Evolutionary conservation across 1,140 invertebrate genomes (phyloP), one percentile per base, ranked within the genome.

Genomic region (Brachionus calyciflorus): DNA sequence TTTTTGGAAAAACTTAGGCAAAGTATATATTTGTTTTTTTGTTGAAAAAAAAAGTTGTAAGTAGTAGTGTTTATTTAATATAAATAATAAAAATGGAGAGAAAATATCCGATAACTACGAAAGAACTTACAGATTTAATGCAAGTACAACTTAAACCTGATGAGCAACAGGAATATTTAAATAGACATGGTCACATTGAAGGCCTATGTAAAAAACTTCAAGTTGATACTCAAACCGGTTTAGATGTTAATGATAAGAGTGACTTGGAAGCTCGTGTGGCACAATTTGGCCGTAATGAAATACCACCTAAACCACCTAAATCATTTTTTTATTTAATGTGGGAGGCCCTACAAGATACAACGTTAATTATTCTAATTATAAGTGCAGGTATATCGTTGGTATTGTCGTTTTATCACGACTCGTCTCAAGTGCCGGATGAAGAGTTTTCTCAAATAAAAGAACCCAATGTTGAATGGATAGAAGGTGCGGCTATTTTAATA

Each of bases 301-400:
- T 99, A 88, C 96, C 96, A 84, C 95, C 96, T 79, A 98, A 98
- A 88, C 94, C 95, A 82, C 93, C 96, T 80, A 99, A 99, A 90
- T 94, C 94, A 79, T 99, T 99, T 90, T 88, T 98, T 82, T 92
- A 91, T 81, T 89, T 99, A 86, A 94, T 99, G 80, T 98, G 95
- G 94, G 96, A 99, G 89, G 96, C 96, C 78, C 88, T 99, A 84
- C 96, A 99, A 88, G 96, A 99, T 89, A 92, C 97, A 80, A 99
- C 96, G 76, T 91, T 99, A 81, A 96, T 98, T 85, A 98, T 99
- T 87, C 80, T 88, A 63, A 81, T 85, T 76, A 79, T 84, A 26
- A 82, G 83, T 79, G 84, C 83, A 76, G 65, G 84, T 77, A 81
- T 86, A 53, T 84, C 84, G 65, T 79, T 86, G 79, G 82, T 80